phyloP scores from a whole-genome alignment of 1,140 invertebrate genomes.

The Dendrolimus kikuchii region DNA sequence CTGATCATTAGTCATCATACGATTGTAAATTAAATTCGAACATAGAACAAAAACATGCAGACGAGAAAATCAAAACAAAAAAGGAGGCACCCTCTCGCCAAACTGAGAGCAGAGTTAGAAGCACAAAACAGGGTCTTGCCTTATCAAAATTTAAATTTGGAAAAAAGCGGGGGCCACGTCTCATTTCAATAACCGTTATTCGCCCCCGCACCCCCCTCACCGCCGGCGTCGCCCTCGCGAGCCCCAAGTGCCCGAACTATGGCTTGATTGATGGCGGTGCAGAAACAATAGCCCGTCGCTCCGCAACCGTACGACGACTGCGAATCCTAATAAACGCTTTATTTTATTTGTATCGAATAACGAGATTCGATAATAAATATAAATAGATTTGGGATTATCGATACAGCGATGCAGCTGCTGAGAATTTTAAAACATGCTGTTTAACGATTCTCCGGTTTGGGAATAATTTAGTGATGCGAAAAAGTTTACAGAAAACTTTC shows the following conservation, averaged over 20 bases:
- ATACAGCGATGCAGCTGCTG: conserved; percentile 42
- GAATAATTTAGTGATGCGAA: conserved; percentile 4
- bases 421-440: conserved; percentile 28
- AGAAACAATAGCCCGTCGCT: conserved; percentile 62
- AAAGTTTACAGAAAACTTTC: too few species aligned
- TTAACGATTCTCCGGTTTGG: conserved; percentile 12
- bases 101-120: conserved; percentile 46
- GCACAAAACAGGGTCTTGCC: conserved; percentile 61
- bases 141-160: conserved; percentile 72
- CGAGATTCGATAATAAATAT: conserved; percentile 60
- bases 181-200: conserved; percentile 72
- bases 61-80: conserved; percentile 54
- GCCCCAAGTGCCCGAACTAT: conserved; percentile 31
- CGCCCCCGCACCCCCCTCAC: conserved; percentile 24
- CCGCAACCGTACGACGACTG: conserved; percentile 46
- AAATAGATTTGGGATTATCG: conserved; percentile 49
- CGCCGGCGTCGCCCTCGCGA: conserved; percentile 15
- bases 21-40: conserved; percentile 46
- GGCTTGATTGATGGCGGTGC: conserved; percentile 60
- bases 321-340: conserved; percentile 70
- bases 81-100: conserved; percentile 43
- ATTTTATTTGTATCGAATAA: conserved; percentile 65
- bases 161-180: conserved; percentile 62
- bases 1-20: background rate
- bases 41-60: conserved; percentile 45